Conservation (phyloP, 53 echinoderm and acorn worm species). For the Crossaster papposus region DNA sequence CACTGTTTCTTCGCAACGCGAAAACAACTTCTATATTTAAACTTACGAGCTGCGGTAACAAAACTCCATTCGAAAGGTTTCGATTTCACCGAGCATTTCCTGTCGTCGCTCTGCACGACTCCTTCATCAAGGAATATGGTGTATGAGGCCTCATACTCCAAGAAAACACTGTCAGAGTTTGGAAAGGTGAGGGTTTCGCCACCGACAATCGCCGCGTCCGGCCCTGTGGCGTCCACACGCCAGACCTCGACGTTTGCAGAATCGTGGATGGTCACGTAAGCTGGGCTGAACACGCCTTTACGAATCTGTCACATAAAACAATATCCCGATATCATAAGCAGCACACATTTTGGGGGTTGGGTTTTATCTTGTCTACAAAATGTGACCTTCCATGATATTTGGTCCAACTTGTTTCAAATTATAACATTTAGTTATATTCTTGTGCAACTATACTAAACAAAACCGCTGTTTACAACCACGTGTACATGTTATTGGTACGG, state of each 20-base stretch:
- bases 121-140: slow-evolving; percentile 21
- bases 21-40: neutral
- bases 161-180: neutral
- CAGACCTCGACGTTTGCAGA: neutral
- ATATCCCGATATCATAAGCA: neutral
- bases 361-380: too few species aligned
- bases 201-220: neutral
- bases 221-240: slow-evolving; percentile 20
- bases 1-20: neutral
- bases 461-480: too few species aligned
- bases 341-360: too few species aligned
- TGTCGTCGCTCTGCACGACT: slow-evolving; percentile 24
- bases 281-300: slow-evolving; percentile 4
- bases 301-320: neutral
- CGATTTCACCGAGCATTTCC: slow-evolving; percentile 14
- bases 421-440: too few species aligned
- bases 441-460: too few species aligned
- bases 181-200: slow-evolving; percentile 2
- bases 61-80: slow-evolving; percentile 10
- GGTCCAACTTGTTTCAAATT: too few species aligned
- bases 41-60: neutral
- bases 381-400: too few species aligned
- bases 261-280: slow-evolving; percentile 10
- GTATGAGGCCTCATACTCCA: neutral
- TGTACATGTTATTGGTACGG: too few species aligned